A percentile compares a stretch with the other conserved stretches of the same genome.
These are phyloP conservation scores for Lasius platythorax DNA, from an alignment of 2,888 invertebrate species.

Conservation along the genomic window DNA sequence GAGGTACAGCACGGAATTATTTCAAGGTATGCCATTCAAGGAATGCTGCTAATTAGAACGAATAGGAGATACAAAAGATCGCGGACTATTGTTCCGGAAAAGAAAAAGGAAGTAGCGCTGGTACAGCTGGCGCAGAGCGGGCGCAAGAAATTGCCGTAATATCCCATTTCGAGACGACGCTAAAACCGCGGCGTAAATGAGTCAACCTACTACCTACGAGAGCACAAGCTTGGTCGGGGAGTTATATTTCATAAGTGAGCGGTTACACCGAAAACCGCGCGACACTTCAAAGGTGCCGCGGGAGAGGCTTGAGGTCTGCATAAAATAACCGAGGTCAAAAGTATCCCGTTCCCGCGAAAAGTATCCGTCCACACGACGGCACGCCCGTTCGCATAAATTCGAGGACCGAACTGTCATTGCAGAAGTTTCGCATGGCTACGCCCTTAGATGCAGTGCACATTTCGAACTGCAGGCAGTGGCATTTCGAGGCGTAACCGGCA, in stretches of 20 bases:
- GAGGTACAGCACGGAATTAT: neutral
- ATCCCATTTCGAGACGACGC: slow-evolving; percentile 40
- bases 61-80: slow-evolving; percentile 44
- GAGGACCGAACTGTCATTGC: slow-evolving; percentile 71
- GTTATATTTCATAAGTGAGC: slow-evolving; percentile 64
- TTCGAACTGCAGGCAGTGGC: slow-evolving; percentile 57
- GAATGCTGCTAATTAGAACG: slow-evolving; percentile 47
- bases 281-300: slow-evolving; percentile 72
- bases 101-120: slow-evolving; percentile 28
- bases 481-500: slow-evolving; percentile 58
- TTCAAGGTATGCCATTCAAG: slow-evolving; percentile 33
- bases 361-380: slow-evolving; percentile 17
- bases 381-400: slow-evolving; percentile 69
- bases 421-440: slow-evolving; percentile 74
- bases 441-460: slow-evolving; percentile 72
- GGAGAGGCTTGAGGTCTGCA: slow-evolving; percentile 59
- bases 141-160: slow-evolving; percentile 13
- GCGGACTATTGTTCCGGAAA: slow-evolving; percentile 31
- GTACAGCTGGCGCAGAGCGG: slow-evolving; percentile 21
- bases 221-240: slow-evolving; percentile 5
- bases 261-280: slow-evolving; percentile 65
- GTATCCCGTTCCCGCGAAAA: slow-evolving; percentile 64
- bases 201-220: slow-evolving; percentile 25
- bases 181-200: slow-evolving; percentile 44
- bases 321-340: slow-evolving; percentile 68